Conservation (phyloP, 2,888 invertebrate genomes). For the Lymantria monacha region DNA sequence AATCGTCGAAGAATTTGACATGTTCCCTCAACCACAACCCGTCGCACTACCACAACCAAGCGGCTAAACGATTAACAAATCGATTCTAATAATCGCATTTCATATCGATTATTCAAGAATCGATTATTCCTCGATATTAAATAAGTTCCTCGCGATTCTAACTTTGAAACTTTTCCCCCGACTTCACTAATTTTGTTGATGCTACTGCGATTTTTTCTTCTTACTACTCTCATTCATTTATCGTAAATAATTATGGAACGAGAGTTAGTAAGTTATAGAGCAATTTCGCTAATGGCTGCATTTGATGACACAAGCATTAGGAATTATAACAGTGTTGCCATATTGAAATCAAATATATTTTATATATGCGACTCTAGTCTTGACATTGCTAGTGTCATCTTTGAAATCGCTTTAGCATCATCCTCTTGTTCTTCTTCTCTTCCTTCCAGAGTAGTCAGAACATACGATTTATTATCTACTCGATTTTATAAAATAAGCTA, state of each 20-base stretch:
- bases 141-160: conserved; percentile 26
- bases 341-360: conserved; percentile 3
- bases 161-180: conserved; percentile 12
- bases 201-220: conserved; percentile 12
- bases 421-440: conserved; percentile 53
- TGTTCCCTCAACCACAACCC: conserved; percentile 57
- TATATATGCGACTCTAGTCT: conserved; percentile 1
- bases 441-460: conserved; percentile 56
- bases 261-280: conserved; percentile 1
- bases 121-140: conserved; percentile 24
- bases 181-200: conserved; percentile 20
- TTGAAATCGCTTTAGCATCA: conserved; percentile 13
- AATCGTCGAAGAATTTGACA: conserved; percentile 80
- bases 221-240: conserved; percentile 4
- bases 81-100: conserved; percentile 18
- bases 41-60: conserved; percentile 43
- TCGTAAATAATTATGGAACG: conserved; percentile 13
- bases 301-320: background rate
- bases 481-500: conserved; percentile 12
- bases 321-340: conserved; percentile 3
- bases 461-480: conserved; percentile 26
- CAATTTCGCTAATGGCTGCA: background rate
- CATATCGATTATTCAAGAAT: conserved; percentile 24
- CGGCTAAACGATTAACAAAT: conserved; percentile 30
- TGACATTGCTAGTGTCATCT: background rate